Percentiles rank a stretch among this genome's conserved stretches.
Conservation (phyloP, 2,113 vertebrate species). For the Caracal caracal region DNA sequence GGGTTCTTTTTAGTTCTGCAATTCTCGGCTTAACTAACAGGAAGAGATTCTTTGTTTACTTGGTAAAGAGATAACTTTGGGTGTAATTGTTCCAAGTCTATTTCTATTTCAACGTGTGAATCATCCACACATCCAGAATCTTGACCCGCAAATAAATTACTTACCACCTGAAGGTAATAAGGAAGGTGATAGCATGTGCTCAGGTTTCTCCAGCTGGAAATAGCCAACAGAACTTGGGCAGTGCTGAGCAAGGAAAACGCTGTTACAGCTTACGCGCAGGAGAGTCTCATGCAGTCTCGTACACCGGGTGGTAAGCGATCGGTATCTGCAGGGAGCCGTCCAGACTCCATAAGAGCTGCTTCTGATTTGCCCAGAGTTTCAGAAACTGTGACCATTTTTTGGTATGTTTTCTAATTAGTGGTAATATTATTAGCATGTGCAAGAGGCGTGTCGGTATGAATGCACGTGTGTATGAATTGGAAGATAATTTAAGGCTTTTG, state of each 20-base stretch:
- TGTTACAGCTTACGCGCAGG: fast-evolving
- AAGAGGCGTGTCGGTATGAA: background rate
- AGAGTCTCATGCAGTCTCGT: background rate
- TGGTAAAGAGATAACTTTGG: background rate
- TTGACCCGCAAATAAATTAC: background rate
- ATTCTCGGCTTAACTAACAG: background rate
- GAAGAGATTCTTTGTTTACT: background rate
- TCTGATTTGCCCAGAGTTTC: background rate
- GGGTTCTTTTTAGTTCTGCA: background rate
- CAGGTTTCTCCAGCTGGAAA: background rate
- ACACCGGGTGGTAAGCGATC: background rate
- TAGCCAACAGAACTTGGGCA: background rate
- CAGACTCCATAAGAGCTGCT: background rate
- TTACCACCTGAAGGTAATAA: background rate
- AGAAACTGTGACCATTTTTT: background rate
- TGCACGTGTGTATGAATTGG: background rate
- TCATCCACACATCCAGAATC: background rate
- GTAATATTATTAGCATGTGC: background rate
- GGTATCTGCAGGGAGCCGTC: background rate
- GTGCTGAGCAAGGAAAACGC: background rate
- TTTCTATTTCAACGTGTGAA: background rate
- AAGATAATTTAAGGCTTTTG: background rate
- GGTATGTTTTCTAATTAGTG: background rate
- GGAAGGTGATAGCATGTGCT: background rate
- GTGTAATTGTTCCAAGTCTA: background rate